Evolutionary conservation across 2,888 invertebrate species (phyloP).

Genomic region (Pseudococcus longispinus): DNA sequence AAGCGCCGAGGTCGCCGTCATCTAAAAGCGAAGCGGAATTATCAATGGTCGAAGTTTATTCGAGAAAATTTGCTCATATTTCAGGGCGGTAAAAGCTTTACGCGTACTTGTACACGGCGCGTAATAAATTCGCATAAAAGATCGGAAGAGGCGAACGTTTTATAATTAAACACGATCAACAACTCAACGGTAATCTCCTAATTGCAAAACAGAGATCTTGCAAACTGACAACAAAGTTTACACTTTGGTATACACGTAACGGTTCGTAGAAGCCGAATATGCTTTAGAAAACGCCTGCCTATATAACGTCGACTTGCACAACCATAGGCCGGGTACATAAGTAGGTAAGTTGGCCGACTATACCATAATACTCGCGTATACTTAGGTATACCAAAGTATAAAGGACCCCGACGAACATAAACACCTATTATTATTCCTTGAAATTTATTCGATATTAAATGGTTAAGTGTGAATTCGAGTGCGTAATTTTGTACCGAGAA

Average conservation of each 20-base stretch:
- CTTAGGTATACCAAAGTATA: neutral
- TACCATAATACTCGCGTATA: neutral
- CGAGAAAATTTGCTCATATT: constrained; percentile 24
- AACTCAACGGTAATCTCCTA: constrained; percentile 31
- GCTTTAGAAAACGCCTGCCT: neutral
- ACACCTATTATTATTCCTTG: neutral
- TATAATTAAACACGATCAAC: constrained; percentile 34
- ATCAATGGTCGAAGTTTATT: constrained; percentile 28
- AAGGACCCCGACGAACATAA: neutral
- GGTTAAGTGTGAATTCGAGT: neutral
- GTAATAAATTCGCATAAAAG: constrained; percentile 34
- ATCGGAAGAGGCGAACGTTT: constrained; percentile 28
- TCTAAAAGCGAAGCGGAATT: constrained; percentile 6
- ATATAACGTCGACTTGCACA: neutral
- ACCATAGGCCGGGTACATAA: neutral
- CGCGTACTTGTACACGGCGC: neutral
- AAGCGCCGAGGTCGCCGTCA: neutral
- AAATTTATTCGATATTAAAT: constrained; percentile 5
- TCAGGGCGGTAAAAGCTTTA: constrained; percentile 15
- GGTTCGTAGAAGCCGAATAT: neutral
- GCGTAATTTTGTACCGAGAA: neutral
- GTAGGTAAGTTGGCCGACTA: neutral
- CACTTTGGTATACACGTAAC: constrained; percentile 3
- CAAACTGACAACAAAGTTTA: constrained; percentile 17
- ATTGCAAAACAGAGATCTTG: constrained; percentile 22